Base-by-base conservation (phyloP, 1,140 invertebrate species). In the Bombus breviceps region DNA sequence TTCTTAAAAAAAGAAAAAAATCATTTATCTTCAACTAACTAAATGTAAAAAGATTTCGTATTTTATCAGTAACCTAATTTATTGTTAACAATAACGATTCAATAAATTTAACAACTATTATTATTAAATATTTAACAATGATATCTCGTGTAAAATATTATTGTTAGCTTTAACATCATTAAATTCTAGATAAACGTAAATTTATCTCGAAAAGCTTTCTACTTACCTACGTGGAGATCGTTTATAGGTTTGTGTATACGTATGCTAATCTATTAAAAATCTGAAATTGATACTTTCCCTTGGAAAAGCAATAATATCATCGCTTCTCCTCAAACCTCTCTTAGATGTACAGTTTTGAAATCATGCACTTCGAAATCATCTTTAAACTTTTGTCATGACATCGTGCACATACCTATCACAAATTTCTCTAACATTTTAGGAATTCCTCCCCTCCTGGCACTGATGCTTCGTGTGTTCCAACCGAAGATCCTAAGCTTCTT, bases 381-480 rank as follows among this genome's bases (percentile, higher is more conserved):
- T 79, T 28, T 47, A 53, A 68, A 79, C 64, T 69, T 68, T 79
- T 34, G 37, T 69, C 62, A 34, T 62, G 47, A 77, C 77, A 47
- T 66, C 41, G 22, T 79, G 77, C 77, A 47, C 64, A 59, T 37
- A 69, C 77, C 77, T 79, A 69, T 79, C 77, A 79, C 77, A 79
- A 68, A 79, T 79, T 79, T 79, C 77, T 79, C 77, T 79, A 79
- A 79, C 77, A 79, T 79, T 79, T 79, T 79, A 79, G 77, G 77
- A 66, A 79, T 79, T 68, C 62, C 77, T 79, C 77, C 77, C 41
- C 77, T 79, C 77, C 77, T 79, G 77, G 77, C 77, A 79, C 62
- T 79, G 77, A 79, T 79, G 77, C 62, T 76, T 76, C 74, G 74
- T 76, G 74, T 76, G 77, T 79, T 69, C 25, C 77, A 68, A 79